Evolutionary conservation across 1,140 invertebrate species (phyloP).

Genomic region (Drosophila saltans): DNA sequence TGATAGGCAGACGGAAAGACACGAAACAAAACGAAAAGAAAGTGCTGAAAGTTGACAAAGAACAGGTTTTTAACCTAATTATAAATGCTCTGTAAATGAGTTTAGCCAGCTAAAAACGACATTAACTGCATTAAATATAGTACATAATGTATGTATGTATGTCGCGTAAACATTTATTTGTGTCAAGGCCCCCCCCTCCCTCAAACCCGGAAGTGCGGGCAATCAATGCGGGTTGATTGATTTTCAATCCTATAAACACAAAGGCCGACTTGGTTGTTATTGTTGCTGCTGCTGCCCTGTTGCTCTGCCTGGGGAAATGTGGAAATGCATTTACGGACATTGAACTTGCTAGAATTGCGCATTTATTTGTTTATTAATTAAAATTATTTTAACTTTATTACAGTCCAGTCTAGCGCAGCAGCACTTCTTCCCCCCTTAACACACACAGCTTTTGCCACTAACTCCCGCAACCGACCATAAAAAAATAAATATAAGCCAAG

Average conservation of each 20-base stretch:
- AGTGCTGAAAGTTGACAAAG: constrained; percentile 75
- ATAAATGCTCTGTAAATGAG: constrained; percentile 48
- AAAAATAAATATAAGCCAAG: constrained; percentile 77
- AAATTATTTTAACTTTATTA: constrained; percentile 15
- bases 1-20: constrained; percentile 24
- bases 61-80: constrained; percentile 81
- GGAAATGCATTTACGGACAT: constrained; percentile 48
- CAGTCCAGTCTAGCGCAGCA: constrained; percentile 57
- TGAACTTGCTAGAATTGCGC: constrained; percentile 63
- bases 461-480: constrained; percentile 61
- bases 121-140: constrained; percentile 22
- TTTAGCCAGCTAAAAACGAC: constrained; percentile 27
- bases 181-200: constrained; percentile 61
- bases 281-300: constrained; percentile 14
- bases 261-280: constrained; percentile 5
- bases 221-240: constrained; percentile 33
- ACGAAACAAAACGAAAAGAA: constrained; percentile 43
- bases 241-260: constrained; percentile 34
- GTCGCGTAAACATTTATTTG: constrained; percentile 34
- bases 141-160: constrained; percentile 16
- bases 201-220: constrained; percentile 25
- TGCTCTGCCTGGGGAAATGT: constrained; percentile 1
- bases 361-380: constrained; percentile 23
- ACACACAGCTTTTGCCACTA: constrained; percentile 59
- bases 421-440: constrained; percentile 54